Evolutionary conservation across 2,888 invertebrate genomes (phyloP).

Genomic region (Ormyrus labotus): DNA sequence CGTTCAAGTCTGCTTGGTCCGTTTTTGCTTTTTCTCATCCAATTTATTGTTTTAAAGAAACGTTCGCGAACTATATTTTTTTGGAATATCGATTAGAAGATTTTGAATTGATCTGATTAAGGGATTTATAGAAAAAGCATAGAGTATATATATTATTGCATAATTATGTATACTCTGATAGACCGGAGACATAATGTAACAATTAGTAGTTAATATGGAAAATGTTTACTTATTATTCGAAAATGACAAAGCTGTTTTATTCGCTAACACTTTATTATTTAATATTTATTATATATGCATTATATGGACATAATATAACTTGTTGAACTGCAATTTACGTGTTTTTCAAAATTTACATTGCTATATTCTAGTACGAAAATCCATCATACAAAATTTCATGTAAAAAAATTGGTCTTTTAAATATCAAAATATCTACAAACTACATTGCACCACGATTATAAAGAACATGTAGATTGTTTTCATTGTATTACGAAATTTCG

Average conservation of each 20-base stretch:
- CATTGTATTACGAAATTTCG: slow-evolving; percentile 9
- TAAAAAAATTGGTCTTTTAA: slow-evolving; percentile 35
- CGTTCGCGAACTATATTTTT: too few species aligned
- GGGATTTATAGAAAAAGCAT: too few species aligned
- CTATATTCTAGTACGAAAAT: not conserved
- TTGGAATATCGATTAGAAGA: too few species aligned
- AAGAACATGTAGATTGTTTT: slow-evolving; percentile 29
- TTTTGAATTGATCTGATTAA: too few species aligned
- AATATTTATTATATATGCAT: too few species aligned
- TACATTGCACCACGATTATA: slow-evolving; percentile 16
- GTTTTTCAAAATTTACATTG: not conserved
- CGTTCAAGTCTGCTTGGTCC: slow-evolving; percentile 27
- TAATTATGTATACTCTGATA: not conserved
- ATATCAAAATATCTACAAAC: slow-evolving; percentile 33
- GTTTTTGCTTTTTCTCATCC: slow-evolving; percentile 21
- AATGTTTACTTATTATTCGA: not conserved
- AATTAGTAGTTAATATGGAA: not conserved
- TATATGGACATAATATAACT: too few species aligned
- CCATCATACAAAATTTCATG: slow-evolving; percentile 5
- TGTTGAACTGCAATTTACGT: not conserved
- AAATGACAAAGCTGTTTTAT: not conserved
- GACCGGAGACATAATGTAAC: slow-evolving; percentile 3
- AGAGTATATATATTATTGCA: not conserved
- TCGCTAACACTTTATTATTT: not conserved
- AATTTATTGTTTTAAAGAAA: not conserved